These are phyloP conservation scores for Meloe dianella DNA, from an alignment of 2,888 invertebrate species.

Conservation along the genomic window DNA sequence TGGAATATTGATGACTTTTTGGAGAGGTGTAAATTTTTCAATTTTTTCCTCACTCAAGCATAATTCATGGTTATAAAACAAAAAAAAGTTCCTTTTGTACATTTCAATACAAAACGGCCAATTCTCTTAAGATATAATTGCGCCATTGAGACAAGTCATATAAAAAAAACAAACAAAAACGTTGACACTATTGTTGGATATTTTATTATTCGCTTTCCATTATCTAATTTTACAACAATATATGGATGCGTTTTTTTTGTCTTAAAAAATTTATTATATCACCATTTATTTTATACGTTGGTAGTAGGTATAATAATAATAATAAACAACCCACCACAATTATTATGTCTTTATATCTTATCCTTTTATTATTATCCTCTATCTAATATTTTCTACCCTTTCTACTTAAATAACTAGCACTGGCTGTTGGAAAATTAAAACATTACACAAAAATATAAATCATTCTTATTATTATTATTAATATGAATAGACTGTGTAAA, in stretches of 20 bases:
- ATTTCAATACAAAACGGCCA: conserved; percentile 36
- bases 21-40: too few relatives aligned
- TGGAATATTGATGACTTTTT: too few relatives aligned
- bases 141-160: conserved; percentile 35
- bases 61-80: too few relatives aligned
- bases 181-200: conserved; percentile 35
- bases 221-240: conserved; percentile 34
- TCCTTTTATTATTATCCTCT: background rate
- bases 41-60: too few relatives aligned
- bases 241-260: conserved; percentile 16
- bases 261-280: conserved; percentile 33
- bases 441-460: background rate
- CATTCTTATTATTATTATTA: too few relatives aligned
- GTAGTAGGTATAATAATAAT: background rate
- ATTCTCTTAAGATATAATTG: conserved; percentile 36
- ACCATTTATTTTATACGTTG: conserved; percentile 20
- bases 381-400: background rate
- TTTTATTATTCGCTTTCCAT: conserved; percentile 27
- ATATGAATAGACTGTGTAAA: too few relatives aligned
- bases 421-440: background rate
- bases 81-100: background rate
- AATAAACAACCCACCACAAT: background rate
- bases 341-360: background rate
- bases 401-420: background rate
- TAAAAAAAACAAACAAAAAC: too few relatives aligned